These are phyloP conservation scores for Eulemur mongoz DNA, from an alignment of 2,797 vertebrate genomes.

Conservation along the genomic window DNA sequence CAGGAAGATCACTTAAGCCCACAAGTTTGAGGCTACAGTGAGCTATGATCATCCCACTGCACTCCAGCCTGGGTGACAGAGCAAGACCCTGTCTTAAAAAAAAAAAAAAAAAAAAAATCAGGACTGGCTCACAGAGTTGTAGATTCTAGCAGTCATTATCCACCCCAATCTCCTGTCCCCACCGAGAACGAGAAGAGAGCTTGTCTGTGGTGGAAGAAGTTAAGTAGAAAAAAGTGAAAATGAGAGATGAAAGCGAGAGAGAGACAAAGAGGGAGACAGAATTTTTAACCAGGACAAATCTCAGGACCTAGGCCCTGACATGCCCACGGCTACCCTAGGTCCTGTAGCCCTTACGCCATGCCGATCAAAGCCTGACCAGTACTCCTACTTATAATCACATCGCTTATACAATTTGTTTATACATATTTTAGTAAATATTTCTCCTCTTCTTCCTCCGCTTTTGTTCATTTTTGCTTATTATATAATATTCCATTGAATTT, in stretches of 20 bases:
- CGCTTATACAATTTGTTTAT: neutral
- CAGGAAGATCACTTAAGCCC: no score
- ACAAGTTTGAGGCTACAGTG: no score
- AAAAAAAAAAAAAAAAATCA: neutral
- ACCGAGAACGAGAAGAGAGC: neutral
- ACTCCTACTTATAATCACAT: neutral
- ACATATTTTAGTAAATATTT: neutral
- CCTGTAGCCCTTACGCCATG: neutral
- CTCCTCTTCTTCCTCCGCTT: neutral
- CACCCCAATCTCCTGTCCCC: rapidly evolving
- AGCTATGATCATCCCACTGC: no score
- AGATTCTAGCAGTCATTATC: neutral
- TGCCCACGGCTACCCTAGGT: neutral
- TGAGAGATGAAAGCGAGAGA: neutral
- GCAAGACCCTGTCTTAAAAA: no score
- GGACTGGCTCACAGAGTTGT: neutral
- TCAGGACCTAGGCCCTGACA: neutral
- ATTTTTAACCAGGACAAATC: neutral
- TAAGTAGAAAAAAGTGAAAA: neutral
- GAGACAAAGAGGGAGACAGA: neutral
- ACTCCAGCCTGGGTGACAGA: no score
- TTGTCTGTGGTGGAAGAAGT: neutral
- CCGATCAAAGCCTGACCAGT: neutral
- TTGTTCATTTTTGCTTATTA: neutral
- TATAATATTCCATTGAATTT: neutral